Evolutionary conservation across 2,113 vertebrate species (phyloP), one percentile per base, ranked within the genome.

Genomic region (Rhinogobius similis): DNA sequence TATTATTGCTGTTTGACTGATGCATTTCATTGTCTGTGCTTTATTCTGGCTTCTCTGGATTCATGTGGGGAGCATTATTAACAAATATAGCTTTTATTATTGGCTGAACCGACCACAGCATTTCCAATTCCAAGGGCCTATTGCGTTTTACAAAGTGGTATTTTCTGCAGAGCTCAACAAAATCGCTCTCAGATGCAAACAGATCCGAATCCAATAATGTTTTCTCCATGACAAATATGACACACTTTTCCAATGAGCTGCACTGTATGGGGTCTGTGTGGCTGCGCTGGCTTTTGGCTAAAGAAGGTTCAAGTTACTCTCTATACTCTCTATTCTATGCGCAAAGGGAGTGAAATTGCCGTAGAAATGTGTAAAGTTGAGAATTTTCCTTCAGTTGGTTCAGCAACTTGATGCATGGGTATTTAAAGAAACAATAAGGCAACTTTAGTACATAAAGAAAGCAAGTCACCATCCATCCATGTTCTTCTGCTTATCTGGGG

Each of bases 31-130:
- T 63, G 38, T 43, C 39, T 18, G 2, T 2, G 16, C 29, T 59
- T 59, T 36, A 20, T 32, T 32, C 32, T 44, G 21, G 52, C 58
- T 32, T 18, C 9, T 9, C 27, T 20, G 36, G 65, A 27, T 8
- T 7, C 21, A 23, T 43, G 4, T 73, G 53, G 38, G n/a, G 16
- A 56, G 46, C 12, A 53, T 65, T 59, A 59, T 59, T 59, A 59
- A 32, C 56, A 59, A 36, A 59, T 32, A 59, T 59, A 59, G 27
- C n/a, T 59, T 59, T 59, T 59, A 32, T 59, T 32, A 59, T 20
- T 36, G 56, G 26, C 26, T 32, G 10, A 59, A 36, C 46, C 9
- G 46, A 50, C 56, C 56, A 36, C 56, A 59, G 56, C 27, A 32
- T n/a, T 36, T 59, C 18, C 56, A 59, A 20, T 59, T 32, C 32